A percentile compares a stretch with the other conserved stretches of the same genome.
Evolutionary conservation across 2,888 invertebrate species (phyloP).

Genomic region (Holacanthella duospinosa): DNA sequence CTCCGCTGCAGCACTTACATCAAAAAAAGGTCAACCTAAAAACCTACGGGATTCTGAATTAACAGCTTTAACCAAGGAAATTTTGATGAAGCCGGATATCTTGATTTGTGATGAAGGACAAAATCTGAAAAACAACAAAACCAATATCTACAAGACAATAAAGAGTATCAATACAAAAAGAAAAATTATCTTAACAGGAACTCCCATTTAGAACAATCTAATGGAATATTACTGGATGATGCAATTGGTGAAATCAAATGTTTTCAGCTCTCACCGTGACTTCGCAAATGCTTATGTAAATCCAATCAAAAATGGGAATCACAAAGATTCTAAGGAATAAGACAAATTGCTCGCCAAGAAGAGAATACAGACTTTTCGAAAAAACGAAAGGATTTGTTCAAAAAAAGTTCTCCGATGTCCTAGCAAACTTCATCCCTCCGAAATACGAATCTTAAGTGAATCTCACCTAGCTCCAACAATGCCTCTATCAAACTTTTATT

Average conservation of each 20-base stretch:
- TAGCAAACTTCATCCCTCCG: conserved; percentile 87
- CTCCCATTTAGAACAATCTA: conserved; percentile 84
- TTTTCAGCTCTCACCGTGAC: conserved; percentile 71
- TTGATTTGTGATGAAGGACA: conserved; percentile 88
- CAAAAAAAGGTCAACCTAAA: too few species aligned
- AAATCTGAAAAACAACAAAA: conserved; percentile 70
- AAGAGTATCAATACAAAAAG: conserved; percentile 59
- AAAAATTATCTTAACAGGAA: conserved; percentile 75
- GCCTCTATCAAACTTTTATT: neutral
- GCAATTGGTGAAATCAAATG: conserved; percentile 76
- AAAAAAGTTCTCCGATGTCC: conserved; percentile 79
- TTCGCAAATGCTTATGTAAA: conserved; percentile 69
- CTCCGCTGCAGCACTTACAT: neutral
- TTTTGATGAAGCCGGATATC: conserved; percentile 58
- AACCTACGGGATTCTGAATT: neutral
- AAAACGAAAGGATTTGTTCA: conserved; percentile 65
- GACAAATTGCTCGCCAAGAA: conserved; percentile 77
- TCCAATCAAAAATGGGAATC: conserved; percentile 81
- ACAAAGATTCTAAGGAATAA: conserved; percentile 61
- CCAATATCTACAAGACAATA: conserved; percentile 39
- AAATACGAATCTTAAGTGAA: conserved; percentile 90
- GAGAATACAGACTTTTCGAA: conserved; percentile 73
- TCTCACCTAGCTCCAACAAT: conserved; percentile 62
- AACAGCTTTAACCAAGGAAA: conserved; percentile 39
- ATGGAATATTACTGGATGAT: conserved; percentile 85